Conservation (phyloP, 2,888 invertebrate species). For the Megamerina dolium region DNA sequence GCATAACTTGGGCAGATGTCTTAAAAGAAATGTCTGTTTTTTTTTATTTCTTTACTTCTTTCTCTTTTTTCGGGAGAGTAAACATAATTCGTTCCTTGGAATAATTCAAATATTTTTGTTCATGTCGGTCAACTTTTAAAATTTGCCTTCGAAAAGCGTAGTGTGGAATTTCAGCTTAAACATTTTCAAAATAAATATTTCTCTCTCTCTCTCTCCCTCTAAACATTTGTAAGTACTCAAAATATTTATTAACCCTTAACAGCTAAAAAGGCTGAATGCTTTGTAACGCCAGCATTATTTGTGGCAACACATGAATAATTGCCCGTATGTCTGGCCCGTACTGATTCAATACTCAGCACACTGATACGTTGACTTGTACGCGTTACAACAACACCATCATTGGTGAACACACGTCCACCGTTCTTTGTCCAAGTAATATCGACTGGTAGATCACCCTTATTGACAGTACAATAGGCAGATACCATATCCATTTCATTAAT, state of each 20-base stretch:
- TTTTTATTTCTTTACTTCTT: too few species aligned
- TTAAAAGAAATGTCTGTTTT: too few species aligned
- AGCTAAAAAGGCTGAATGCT: slow-evolving; percentile 55
- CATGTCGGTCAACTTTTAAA: too few species aligned
- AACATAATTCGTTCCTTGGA: too few species aligned
- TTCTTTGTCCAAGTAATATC: slow-evolving; percentile 63
- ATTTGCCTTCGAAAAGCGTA: too few species aligned
- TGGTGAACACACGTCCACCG: slow-evolving; percentile 46
- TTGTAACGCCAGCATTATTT: slow-evolving; percentile 57
- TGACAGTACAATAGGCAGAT: slow-evolving; percentile 62
- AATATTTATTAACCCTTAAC: slow-evolving; percentile 50
- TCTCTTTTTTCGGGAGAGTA: too few species aligned
- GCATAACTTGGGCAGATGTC: too few species aligned
- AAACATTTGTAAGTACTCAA: too few species aligned
- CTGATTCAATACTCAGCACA: slow-evolving; percentile 61
- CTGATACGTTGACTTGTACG: slow-evolving; percentile 47
- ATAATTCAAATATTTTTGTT: too few species aligned
- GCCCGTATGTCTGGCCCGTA: slow-evolving; percentile 61
- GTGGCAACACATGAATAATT: slow-evolving; percentile 62
- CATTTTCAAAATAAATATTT: too few species aligned
- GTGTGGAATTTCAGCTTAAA: too few species aligned
- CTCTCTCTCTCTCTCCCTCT: too few species aligned
- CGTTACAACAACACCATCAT: slow-evolving; percentile 51
- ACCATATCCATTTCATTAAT: slow-evolving; percentile 62
- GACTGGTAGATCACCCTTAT: slow-evolving; percentile 70